phyloP scores from a whole-genome alignment of 2,888 invertebrate species.

The Panzeria rudis region DNA sequence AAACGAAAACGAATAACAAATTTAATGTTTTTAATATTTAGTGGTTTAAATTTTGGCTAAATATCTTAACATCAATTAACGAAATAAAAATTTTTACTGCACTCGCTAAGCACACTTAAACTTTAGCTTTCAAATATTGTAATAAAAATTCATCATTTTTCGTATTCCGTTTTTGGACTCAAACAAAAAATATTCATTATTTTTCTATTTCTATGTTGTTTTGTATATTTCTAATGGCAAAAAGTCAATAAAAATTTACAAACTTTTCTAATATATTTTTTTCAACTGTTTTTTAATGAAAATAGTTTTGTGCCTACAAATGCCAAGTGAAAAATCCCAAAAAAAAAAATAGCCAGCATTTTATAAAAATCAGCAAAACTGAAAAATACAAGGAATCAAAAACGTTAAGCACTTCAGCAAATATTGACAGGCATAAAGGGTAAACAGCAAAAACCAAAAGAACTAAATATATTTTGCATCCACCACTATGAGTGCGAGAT shows the following conservation, averaged over 20 bases:
- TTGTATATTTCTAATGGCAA: conserved; percentile 65
- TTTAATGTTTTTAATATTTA: too few relatives aligned
- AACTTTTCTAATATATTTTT: conserved; percentile 72
- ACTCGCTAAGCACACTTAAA: conserved; percentile 36
- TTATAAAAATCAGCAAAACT: conserved; percentile 43
- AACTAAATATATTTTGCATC: conserved; percentile 33
- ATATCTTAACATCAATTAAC: not conserved
- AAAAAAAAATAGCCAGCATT: conserved; percentile 44
- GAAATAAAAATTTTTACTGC: not conserved
- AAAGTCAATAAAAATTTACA: conserved; percentile 73
- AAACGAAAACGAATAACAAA: too few relatives aligned
- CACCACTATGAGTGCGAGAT: conserved; percentile 2
- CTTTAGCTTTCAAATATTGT: conserved; percentile 48
- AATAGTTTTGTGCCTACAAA: conserved; percentile 68
- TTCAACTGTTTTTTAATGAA: conserved; percentile 66
- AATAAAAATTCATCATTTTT: conserved; percentile 48
- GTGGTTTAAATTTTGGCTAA: not conserved
- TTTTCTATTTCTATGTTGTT: not conserved
- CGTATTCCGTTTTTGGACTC: conserved; percentile 34
- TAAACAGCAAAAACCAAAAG: conserved; percentile 61
- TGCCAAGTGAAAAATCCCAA: conserved; percentile 18
- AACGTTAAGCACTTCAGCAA: conserved; percentile 80
- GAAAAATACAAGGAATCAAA: conserved; percentile 35
- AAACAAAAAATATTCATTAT: conserved; percentile 59
- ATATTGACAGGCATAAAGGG: conserved; percentile 80